A percentile compares a stretch with the other conserved stretches of the same genome.
These are phyloP conservation scores for Cranoglanis bouderius DNA, from an alignment of 2,113 vertebrate species.

Conservation along the genomic window DNA sequence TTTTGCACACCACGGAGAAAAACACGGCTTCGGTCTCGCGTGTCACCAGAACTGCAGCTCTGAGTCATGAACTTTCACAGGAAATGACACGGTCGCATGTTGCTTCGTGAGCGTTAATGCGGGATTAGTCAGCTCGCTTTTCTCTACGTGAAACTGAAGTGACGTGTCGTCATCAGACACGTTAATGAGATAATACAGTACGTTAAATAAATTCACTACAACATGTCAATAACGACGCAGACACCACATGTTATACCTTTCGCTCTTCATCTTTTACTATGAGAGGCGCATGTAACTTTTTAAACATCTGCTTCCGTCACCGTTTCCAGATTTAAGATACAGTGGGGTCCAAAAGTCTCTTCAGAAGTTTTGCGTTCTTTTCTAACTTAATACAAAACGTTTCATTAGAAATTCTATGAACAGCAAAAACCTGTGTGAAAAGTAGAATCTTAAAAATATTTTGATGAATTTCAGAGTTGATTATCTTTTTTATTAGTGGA, in stretches of 20 bases:
- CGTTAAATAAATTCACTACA: neutral
- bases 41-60: neutral
- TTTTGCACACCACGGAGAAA: too few species aligned
- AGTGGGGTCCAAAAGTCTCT: neutral
- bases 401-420: neutral
- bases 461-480: too few species aligned
- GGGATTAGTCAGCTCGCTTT: neutral
- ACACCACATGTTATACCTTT: too few species aligned
- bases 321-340: too few species aligned
- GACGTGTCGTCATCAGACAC: neutral
- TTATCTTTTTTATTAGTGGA: too few species aligned
- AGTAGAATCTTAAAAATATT: too few species aligned
- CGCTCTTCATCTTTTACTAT: too few species aligned
- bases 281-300: neutral
- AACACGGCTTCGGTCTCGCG: neutral
- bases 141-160: neutral
- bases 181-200: neutral
- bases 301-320: too few species aligned
- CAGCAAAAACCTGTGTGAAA: too few species aligned
- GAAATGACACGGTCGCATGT: neutral
- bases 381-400: neutral
- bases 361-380: neutral
- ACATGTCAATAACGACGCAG: too few species aligned
- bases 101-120: neutral
- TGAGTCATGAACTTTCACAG: neutral